phyloP scores from a whole-genome alignment of 1,140 invertebrate species.

The Drosophila repleta region DNA sequence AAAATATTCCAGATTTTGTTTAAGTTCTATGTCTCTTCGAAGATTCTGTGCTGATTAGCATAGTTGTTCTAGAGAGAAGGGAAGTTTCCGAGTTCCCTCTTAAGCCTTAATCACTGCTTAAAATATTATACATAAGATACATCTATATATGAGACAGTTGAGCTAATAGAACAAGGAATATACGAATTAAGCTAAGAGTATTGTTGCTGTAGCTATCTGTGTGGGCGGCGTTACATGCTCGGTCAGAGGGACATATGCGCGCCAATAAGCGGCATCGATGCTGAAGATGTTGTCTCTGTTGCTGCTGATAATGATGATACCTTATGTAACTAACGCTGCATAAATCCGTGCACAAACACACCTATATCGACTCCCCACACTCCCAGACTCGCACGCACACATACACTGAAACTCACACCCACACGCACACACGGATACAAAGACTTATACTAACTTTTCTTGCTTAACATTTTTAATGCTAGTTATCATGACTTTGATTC shows the following conservation, averaged over 20 bases:
- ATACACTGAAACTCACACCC: slow-evolving; percentile 16
- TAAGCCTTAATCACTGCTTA: too few relatives aligned
- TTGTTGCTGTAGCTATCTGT: too few relatives aligned
- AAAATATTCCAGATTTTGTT: slow-evolving; percentile 50
- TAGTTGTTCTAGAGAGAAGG: too few relatives aligned
- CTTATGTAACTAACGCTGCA: slow-evolving; percentile 81
- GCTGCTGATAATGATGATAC: slow-evolving; percentile 68
- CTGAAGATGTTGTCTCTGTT: slow-evolving; percentile 35
- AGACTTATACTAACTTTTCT: slow-evolving; percentile 33
- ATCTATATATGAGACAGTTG: too few relatives aligned
- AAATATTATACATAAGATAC: too few relatives aligned
- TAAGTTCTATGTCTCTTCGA: slow-evolving; percentile 50
- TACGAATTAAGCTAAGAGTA: too few relatives aligned
- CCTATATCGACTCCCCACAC: slow-evolving; percentile 22
- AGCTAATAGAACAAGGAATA: too few relatives aligned
- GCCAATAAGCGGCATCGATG: slow-evolving; percentile 38
- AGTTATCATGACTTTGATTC: slow-evolving; percentile 36
- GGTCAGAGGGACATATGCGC: slow-evolving; percentile 30
- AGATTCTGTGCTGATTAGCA: too few relatives aligned
- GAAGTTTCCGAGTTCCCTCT: not conserved
- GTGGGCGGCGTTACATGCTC: slow-evolving; percentile 14
- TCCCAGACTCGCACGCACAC: slow-evolving; percentile 20
- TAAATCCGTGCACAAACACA: slow-evolving; percentile 68
- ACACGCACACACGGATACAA: slow-evolving; percentile 15
- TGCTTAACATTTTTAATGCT: slow-evolving; percentile 61